phyloP scores from a whole-genome alignment of 2,888 invertebrate genomes.

The Brenthis ino region DNA sequence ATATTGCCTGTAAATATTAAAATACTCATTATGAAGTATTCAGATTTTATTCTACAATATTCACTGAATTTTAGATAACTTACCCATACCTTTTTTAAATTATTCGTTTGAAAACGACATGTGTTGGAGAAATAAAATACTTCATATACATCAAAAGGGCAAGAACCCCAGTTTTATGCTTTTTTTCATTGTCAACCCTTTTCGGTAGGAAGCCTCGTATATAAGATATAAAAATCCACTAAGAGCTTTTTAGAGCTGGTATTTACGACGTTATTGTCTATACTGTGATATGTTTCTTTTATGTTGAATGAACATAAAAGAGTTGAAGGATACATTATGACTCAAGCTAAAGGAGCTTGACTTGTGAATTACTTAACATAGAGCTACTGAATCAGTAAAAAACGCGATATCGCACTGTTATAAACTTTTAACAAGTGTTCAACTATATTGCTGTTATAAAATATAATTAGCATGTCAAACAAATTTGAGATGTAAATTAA shows the following conservation, averaged over 20 bases:
- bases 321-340: slow-evolving; percentile 31
- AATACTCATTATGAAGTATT: too few species aligned
- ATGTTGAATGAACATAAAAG: slow-evolving; percentile 39
- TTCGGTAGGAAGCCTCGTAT: slow-evolving; percentile 54
- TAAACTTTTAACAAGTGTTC: slow-evolving; percentile 16
- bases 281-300: slow-evolving; percentile 41
- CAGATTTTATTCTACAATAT: too few species aligned
- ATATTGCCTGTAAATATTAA: too few species aligned
- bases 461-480: slow-evolving; percentile 20
- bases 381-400: slow-evolving; percentile 20
- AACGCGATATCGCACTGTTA: not conserved
- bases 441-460: slow-evolving; percentile 13
- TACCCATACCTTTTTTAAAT: too few species aligned
- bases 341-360: slow-evolving; percentile 24
- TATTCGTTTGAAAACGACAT: slow-evolving; percentile 43
- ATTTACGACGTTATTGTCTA: slow-evolving; percentile 65
- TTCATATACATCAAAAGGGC: slow-evolving; percentile 62
- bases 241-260: slow-evolving; percentile 59
- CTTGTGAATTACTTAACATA: slow-evolving; percentile 22
- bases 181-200: slow-evolving; percentile 64
- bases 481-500: not conserved
- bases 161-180: slow-evolving; percentile 63
- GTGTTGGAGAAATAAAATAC: slow-evolving; percentile 72
- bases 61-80: too few species aligned
- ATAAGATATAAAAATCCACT: slow-evolving; percentile 62